Conservation (phyloP, 2,113 vertebrate genomes). For the Leuciscus idus region DNA sequence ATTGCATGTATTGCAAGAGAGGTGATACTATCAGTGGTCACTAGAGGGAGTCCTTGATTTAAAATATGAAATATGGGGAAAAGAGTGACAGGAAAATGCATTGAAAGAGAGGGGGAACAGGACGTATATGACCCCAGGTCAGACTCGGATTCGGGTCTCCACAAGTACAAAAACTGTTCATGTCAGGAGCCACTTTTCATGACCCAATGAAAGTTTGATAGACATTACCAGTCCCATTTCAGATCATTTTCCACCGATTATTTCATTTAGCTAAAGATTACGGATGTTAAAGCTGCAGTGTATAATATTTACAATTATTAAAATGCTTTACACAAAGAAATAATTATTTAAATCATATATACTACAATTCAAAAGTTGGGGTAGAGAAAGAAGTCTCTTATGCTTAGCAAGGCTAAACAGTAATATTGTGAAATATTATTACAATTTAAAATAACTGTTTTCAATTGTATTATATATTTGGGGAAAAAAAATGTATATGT, state of each 20-base stretch:
- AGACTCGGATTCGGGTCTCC: not conserved
- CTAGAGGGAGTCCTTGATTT: constrained; percentile 29
- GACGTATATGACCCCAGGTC: not conserved
- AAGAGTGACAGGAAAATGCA: not conserved
- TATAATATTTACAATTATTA: not conserved
- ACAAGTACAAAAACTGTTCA: no score
- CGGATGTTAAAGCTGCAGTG: not conserved
- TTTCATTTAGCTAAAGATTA: not conserved
- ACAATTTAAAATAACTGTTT: not conserved
- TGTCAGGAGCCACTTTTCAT: no score
- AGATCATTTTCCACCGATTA: no score
- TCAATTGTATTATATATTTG: not conserved
- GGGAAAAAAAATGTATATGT: no score
- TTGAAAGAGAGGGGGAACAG: not conserved
- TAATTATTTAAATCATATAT: not conserved
- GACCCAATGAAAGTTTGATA: no score
- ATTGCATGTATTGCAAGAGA: constrained; percentile 29
- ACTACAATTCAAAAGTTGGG: not conserved
- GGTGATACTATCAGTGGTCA: not conserved
- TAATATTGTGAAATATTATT: not conserved
- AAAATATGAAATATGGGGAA: not conserved
- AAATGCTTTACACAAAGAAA: not conserved
- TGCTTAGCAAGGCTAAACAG: not conserved
- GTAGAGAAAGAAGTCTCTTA: not conserved
- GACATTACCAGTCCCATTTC: no score